phyloP scores from a whole-genome alignment of 2,113 vertebrate species.

The Damaliscus lunatus region DNA sequence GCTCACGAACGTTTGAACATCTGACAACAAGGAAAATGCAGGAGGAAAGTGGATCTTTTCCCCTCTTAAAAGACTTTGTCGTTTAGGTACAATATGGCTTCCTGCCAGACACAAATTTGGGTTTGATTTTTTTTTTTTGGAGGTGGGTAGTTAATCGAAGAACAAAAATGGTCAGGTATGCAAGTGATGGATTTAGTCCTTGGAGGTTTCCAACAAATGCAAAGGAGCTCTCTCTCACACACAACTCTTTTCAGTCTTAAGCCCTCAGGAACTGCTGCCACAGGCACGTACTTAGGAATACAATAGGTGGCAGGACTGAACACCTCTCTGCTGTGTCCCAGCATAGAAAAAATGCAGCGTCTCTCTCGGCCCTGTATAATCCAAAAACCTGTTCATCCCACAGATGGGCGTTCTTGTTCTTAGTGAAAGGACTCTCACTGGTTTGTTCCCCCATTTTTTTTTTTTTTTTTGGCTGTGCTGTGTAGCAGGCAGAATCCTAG shows the following conservation, averaged over 20 bases:
- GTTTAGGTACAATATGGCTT: neutral
- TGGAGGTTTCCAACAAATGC: neutral
- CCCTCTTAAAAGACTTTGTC: neutral
- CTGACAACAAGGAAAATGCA: neutral
- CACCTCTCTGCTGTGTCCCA: neutral
- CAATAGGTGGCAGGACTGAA: neutral
- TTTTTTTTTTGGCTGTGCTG: neutral
- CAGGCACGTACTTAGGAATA: neutral
- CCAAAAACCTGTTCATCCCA: neutral
- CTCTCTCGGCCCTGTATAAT: accelerated
- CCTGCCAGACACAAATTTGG: neutral
- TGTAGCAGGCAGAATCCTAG: neutral
- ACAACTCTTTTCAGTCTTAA: neutral
- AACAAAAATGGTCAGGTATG: neutral
- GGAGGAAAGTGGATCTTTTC: neutral
- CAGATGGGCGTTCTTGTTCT: neutral
- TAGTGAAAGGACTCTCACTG: neutral
- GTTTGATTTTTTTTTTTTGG: neutral
- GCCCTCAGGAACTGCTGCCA: neutral
- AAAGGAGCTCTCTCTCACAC: neutral
- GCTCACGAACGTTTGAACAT: neutral
- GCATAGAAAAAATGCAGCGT: neutral
- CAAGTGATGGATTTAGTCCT: neutral
- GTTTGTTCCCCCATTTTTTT: neutral
- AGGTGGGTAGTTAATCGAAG: neutral